These are phyloP conservation scores for Nerophis ophidion DNA, from an alignment of 2,113 vertebrate species.

Conservation along the genomic window DNA sequence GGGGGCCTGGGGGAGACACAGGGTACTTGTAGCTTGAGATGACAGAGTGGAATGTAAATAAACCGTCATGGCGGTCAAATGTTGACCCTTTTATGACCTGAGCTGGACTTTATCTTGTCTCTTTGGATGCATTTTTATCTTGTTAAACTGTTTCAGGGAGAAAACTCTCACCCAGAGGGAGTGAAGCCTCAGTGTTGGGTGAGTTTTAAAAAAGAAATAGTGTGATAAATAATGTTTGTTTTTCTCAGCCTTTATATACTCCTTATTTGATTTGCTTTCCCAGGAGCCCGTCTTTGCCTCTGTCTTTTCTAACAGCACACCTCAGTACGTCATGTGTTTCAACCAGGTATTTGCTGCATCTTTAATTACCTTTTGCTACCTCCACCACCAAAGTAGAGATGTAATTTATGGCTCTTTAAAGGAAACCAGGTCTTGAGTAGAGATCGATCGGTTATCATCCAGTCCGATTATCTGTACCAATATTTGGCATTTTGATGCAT, in stretches of 20 bases:
- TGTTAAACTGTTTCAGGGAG: constrained; percentile 10
- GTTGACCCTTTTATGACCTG: constrained; percentile 12
- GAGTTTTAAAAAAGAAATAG: constrained; percentile 24
- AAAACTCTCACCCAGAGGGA: constrained; percentile 14
- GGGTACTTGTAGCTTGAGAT: constrained; percentile 10
- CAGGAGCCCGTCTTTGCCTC: constrained; percentile 76
- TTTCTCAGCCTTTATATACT: too few species aligned
- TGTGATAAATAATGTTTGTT: neutral
- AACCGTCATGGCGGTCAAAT: constrained; percentile 13
- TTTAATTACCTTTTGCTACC: neutral
- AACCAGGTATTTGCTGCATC: constrained; percentile 68
- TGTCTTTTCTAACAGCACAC: constrained; percentile 63
- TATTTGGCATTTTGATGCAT: too few species aligned
- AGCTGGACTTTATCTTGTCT: neutral
- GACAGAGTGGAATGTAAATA: constrained; percentile 36
- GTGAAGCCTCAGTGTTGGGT: constrained; percentile 62
- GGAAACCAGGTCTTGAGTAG: too few species aligned
- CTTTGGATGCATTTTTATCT: neutral
- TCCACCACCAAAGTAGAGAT: neutral
- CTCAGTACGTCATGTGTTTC: constrained; percentile 75
- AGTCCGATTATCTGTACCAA: too few species aligned
- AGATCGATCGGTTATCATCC: too few species aligned
- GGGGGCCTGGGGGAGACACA: neutral
- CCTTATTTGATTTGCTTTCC: constrained; percentile 31
- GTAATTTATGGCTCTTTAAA: too few species aligned